These are phyloP conservation scores for Ictalurus furcatus DNA, from an alignment of 2,113 vertebrate genomes.

Conservation along the genomic window DNA sequence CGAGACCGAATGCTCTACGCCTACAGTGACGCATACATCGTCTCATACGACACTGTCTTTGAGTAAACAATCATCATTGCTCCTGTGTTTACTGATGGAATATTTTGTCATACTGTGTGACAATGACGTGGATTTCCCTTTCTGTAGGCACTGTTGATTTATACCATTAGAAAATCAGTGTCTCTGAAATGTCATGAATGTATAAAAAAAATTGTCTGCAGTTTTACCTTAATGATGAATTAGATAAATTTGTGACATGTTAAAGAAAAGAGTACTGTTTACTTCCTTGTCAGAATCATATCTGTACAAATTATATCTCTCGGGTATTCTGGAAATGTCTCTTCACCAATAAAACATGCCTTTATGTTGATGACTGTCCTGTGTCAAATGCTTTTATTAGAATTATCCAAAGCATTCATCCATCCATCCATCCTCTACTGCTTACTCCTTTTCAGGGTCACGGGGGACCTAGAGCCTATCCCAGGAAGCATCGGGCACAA, in stretches of 20 bases:
- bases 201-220: neutral
- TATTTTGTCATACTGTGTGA: neutral
- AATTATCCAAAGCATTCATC: too few species aligned
- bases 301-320: neutral
- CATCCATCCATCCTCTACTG: too few species aligned
- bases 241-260: neutral
- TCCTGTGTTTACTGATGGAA: neutral
- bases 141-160: neutral
- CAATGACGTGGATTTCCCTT: neutral
- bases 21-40: constrained; percentile 57
- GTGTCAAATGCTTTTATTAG: neutral
- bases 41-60: constrained; percentile 30
- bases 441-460: too few species aligned
- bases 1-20: constrained; percentile 68
- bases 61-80: neutral
- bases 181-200: neutral
- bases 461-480: too few species aligned
- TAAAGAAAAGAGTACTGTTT: neutral
- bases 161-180: neutral
- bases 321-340: neutral
- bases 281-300: neutral
- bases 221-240: neutral
- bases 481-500: too few species aligned
- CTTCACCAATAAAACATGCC: neutral
- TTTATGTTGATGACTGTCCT: neutral